Base-by-base conservation (phyloP, 1,140 invertebrate species). In the Drosophila kikkawai region DNA sequence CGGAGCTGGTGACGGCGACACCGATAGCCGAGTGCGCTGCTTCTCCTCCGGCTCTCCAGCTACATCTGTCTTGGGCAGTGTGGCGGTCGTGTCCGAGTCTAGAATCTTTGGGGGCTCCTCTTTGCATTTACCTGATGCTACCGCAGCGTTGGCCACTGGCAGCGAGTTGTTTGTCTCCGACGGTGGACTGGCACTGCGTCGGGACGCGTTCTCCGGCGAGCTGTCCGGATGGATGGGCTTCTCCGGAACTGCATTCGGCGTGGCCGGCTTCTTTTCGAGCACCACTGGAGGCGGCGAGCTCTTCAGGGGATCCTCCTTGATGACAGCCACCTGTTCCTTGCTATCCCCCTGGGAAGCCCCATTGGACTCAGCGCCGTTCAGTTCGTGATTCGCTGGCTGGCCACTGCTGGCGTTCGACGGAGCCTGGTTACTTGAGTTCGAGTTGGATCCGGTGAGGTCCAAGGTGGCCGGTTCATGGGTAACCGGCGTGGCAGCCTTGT, bases 401-500 rank as follows among this genome's bases (percentile, higher is more conserved):
- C 90, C 73, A 53, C 80, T 92, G 53, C 88, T 88, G 8, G 84
- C 69, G 9, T 78, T 85, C 1, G 91, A 92, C 17, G 91, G 76
- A 0, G 90, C 79, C 69, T 91, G 88, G 50, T 91, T 87, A 53
- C 90, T 92, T 13, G 92, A 91, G 41, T 92, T 92, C 12, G 91
- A 92, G 47, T 92, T 92, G 29, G 90, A 91, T 13, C 91, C 91
- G 12, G 91, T 92, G 19, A 92, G 36, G 65, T 92, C 91, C n/a
- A 92, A 58, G 7, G 91, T 92, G 17, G 91, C 53, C 15, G 91
- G 86, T 15, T 92, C 91, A 22, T 92, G 85, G 13, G 74, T 91
- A 12, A 57, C 37, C 3, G 87, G 47, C 1, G 71, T 48, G 26
- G 66, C 59, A n/a, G 57, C 74, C 29, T 91, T 91, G 47, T 91